Base-by-base conservation (phyloP, 37 sponge, comb jelly and placozoan genomes). In the Halichondria panicea region DNA sequence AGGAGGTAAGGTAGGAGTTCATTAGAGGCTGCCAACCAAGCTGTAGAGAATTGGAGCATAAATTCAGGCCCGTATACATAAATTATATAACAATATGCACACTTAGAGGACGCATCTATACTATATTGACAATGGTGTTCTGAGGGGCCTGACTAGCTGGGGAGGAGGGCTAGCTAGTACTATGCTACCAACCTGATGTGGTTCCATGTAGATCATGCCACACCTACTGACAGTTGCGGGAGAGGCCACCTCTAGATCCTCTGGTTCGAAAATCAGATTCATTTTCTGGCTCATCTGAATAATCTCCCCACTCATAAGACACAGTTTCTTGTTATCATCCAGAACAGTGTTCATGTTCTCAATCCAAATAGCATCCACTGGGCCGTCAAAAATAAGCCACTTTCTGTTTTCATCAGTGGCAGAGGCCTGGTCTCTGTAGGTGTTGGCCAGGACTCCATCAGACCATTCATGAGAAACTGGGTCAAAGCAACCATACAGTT, bases 301-400 rank as follows among this genome's bases (percentile, higher is more conserved):
- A 61, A 98, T 98, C 79, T 98, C 99, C 28, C 99, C 99, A 62
- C 93, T 92, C 97, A 96, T 96, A 42, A 96, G 84, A 66, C 97
- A 97, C 59, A 94, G 88, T 78, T 95, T 95, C 82, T 95, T 95
- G 74, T 95, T 95, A 53, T 95, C 93, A 76, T 95, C 99, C 70
- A 98, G 76, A 18, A 94, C 99, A 72, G 99, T 98, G 76, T 98
- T 98, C 99, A 98, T 98, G 80, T 92, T 97, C 81, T 97, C 98
- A 70, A 97, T 97, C 98, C 98, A 97, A 21, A 97, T 83, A 30
- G 98, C 99, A 81, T 98, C 99, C 39, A 98, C 99, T 31, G 99
- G 99, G 21, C 99, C 99, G 59, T 98, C 99, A 87, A 98, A 98
- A n/a, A 98, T 71, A 30, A 98, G 70, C 99, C 99, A 98, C 84